Evolutionary conservation across 2,888 invertebrate genomes (phyloP).

Genomic region (Cataglyphis cursor): DNA sequence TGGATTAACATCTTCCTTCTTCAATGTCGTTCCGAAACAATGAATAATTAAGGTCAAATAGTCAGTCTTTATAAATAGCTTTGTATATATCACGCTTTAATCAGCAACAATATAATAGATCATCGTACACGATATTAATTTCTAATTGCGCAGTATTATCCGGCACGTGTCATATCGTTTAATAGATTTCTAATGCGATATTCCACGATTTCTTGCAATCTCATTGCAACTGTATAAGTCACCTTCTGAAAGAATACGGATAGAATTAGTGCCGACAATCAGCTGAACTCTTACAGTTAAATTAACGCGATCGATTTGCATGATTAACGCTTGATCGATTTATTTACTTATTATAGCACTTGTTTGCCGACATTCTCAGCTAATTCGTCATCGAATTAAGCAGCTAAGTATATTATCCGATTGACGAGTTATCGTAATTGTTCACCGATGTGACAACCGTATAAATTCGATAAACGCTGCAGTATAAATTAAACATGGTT

Average conservation of each 20-base stretch:
- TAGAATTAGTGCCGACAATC: neutral
- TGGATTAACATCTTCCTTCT: constrained; percentile 51
- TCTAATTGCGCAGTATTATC: neutral
- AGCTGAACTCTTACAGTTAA: neutral
- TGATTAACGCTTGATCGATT: neutral
- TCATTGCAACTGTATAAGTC: neutral
- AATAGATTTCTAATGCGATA: neutral
- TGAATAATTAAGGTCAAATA: constrained; percentile 38
- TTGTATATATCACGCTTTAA: constrained; percentile 5
- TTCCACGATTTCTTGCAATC: neutral
- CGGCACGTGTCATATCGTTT: neutral
- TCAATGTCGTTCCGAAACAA: constrained; percentile 51
- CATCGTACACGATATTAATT: constrained; percentile 16
- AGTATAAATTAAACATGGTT: neutral
- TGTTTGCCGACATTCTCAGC: constrained; percentile 8
- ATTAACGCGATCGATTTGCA: constrained; percentile 29
- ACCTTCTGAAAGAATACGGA: constrained; percentile 5
- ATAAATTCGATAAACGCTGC: constrained; percentile 22
- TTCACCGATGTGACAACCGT: constrained; percentile 17
- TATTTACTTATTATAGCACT: neutral
- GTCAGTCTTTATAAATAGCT: constrained; percentile 44
- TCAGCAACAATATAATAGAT: constrained; percentile 2
- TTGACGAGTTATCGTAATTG: constrained; percentile 26
- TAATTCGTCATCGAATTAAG: constrained; percentile 45
- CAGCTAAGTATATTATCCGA: constrained; percentile 7